Evolutionary conservation across 2,797 vertebrate genomes (phyloP), one percentile per base, ranked within the genome.

Genomic region (Carapus acus): DNA sequence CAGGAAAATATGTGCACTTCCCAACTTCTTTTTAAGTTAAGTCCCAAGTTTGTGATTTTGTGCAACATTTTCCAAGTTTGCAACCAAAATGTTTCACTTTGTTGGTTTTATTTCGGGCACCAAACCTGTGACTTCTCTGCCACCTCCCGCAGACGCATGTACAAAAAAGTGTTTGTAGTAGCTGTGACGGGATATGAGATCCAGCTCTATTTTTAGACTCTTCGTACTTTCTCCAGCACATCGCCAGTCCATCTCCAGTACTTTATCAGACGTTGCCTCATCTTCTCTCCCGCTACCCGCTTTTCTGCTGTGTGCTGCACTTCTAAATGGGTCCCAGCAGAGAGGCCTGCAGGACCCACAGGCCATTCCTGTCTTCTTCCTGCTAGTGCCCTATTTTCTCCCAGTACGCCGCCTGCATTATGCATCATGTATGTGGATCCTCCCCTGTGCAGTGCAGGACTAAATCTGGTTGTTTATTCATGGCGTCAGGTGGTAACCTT

Each of bases 381-480:
- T 77, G 40, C 45, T 15, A 29, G 27, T 61, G 43, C 40, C 41
- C 42, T 33, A 55, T 61, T 70, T 74, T 65, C 70, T 76, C 58
- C 49, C 60, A 62, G 60, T 49, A 49, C 49, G 33, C 54, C 58
- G 46, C 65, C 59, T 60, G 50, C 69, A 73, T 81, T 67, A 78
- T 83, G 72, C 71, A 81, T 82, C 72, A 80, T 83, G 72, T 33
- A 81, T 83, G 67, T 55, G 46, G 62, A 62, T 50, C 42, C 45
- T 70, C 68, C 62, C 50, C 60, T 61, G 62, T 59, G 50, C 49
- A 22, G 45, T 63, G 70, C 54, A 38, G 36, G 3, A 48, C 54
- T 65, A 49, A 65, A 70, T 65, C 31, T 58, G 46, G 13, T 70
- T 78, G 68, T 76, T 85, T 84, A 81, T 84, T 84, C 71, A 82